Evolutionary conservation across 2,113 vertebrate species (phyloP).

Genomic region (Aplodontia rufa): DNA sequence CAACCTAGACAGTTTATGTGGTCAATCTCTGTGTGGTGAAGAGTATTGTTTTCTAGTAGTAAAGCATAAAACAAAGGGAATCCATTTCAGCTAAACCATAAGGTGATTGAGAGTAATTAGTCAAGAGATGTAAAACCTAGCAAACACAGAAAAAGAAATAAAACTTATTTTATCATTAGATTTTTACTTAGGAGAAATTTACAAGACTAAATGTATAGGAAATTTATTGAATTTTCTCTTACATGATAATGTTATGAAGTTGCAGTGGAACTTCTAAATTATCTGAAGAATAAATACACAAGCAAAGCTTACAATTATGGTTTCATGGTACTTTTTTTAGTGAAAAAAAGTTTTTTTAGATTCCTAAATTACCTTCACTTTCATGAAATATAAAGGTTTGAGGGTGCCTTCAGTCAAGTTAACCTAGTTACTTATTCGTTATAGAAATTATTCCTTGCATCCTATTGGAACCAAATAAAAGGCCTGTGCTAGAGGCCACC

Average conservation of each 20-base stretch:
- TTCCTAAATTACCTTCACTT: neutral
- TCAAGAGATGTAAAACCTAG: neutral
- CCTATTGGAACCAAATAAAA: neutral
- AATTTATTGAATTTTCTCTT: neutral
- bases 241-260: neutral
- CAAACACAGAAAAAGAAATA: neutral
- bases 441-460: neutral
- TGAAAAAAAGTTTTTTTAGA: neutral
- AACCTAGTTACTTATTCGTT: neutral
- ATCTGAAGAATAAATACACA: neutral
- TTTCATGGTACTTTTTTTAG: neutral
- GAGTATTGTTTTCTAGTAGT: neutral
- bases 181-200: constrained; percentile 4
- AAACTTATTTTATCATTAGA: neutral
- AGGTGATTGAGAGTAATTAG: neutral
- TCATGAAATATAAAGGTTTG: neutral
- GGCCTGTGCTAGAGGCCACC: neutral
- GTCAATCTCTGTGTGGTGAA: constrained; percentile 45
- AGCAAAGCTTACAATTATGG: neutral
- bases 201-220: neutral
- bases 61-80: neutral
- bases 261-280: neutral
- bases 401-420: neutral
- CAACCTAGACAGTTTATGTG: neutral
- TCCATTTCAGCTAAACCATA: neutral